phyloP scores from a whole-genome alignment of 2,113 vertebrate species.

The Ameiurus melas region DNA sequence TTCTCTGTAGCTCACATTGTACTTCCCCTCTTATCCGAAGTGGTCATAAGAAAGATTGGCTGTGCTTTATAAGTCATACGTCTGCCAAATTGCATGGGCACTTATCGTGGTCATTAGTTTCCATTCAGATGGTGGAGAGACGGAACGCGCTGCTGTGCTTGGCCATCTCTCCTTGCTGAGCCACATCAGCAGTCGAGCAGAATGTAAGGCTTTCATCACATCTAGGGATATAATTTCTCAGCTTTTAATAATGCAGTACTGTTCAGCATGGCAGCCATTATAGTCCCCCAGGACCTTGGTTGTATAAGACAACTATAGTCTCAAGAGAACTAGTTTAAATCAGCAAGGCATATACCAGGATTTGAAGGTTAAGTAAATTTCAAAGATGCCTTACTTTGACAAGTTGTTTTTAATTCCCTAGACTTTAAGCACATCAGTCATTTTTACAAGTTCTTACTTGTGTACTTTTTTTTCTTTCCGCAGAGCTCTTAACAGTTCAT shows the following conservation, averaged over 20 bases:
- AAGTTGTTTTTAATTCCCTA: background rate
- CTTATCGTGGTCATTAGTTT: constrained; percentile 54
- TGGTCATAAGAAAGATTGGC: constrained; percentile 46
- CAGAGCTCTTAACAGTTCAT: background rate
- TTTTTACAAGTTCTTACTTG: background rate
- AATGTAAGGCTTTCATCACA: constrained; percentile 53
- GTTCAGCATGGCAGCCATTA: constrained; percentile 53
- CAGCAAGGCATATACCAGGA: constrained; percentile 40
- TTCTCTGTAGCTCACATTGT: constrained; percentile 35
- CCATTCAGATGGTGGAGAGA: constrained; percentile 52
- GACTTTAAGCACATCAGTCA: constrained; percentile 14
- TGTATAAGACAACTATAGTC: constrained; percentile 2
- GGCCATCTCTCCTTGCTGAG: constrained; percentile 47
- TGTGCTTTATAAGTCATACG: constrained; percentile 48
- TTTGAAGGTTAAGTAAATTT: constrained; percentile 41
- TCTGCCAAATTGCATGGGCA: constrained; percentile 49
- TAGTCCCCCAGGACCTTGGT: constrained; percentile 44
- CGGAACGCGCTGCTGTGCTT: constrained; percentile 37
- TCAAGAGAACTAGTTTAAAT: constrained; percentile 47
- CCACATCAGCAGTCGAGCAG: constrained; percentile 42
- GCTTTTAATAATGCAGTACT: constrained; percentile 59
- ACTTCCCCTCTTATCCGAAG: constrained; percentile 28
- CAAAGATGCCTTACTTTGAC: constrained; percentile 23
- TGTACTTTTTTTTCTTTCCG: background rate
- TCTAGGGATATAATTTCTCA: constrained; percentile 51